A percentile compares a stretch with the other conserved stretches of the same genome.
phyloP scores from a whole-genome alignment of 2,797 vertebrate species.

The Artibeus lituratus region DNA sequence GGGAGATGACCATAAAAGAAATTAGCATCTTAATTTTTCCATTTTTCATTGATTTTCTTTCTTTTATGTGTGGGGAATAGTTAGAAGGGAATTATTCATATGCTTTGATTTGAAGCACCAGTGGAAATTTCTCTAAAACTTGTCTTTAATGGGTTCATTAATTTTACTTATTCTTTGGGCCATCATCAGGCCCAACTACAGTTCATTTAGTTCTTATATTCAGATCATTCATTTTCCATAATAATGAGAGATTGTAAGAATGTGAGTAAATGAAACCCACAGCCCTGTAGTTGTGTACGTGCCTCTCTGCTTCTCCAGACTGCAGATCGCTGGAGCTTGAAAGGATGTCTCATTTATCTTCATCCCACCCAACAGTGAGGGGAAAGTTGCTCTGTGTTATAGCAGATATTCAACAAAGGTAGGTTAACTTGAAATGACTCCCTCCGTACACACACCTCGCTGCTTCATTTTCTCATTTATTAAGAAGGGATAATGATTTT shows the following conservation, averaged over 20 bases:
- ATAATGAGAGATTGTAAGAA: conserved; percentile 35
- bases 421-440: background rate
- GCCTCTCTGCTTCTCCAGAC: background rate
- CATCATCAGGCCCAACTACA: background rate
- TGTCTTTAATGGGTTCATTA: conserved; percentile 34
- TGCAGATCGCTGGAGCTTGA: background rate
- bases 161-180: conserved; percentile 40
- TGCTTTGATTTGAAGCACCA: background rate
- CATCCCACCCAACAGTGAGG: background rate
- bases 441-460: background rate
- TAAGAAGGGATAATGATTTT: background rate
- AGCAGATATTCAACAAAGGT: background rate
- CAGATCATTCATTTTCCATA: conserved; percentile 33
- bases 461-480: background rate
- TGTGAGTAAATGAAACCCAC: conserved; percentile 35
- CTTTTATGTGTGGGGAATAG: background rate
- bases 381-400: background rate
- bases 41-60: background rate
- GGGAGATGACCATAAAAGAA: conserved; percentile 13
- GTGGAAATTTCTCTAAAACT: conserved; percentile 40
- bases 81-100: conserved; percentile 11
- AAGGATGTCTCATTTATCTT: background rate
- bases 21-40: conserved; percentile 8
- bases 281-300: background rate
- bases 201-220: conserved; percentile 47